phyloP scores from a whole-genome alignment of 2,113 vertebrate genomes.

The Epinephelus fuscoguttatus region DNA sequence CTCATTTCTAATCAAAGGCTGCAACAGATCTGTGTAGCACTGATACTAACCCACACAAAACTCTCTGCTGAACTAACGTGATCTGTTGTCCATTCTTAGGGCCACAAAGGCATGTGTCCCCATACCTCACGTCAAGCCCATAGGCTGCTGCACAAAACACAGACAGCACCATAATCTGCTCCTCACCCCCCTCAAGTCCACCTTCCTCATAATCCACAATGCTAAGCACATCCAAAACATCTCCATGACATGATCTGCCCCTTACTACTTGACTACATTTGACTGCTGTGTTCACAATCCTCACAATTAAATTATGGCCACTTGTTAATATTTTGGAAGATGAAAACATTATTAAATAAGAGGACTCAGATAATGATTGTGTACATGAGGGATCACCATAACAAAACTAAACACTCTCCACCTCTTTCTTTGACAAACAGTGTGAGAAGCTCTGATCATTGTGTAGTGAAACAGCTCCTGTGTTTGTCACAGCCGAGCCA shows the following conservation, averaged over 20 bases:
- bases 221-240: slow-evolving; percentile 36
- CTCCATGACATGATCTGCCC: slow-evolving; percentile 31
- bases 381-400: not conserved
- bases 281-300: not conserved
- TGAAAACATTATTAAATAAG: slow-evolving; percentile 1
- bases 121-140: slow-evolving; percentile 67
- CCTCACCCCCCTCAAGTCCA: slow-evolving; percentile 23
- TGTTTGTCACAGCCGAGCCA: not conserved
- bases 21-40: not conserved
- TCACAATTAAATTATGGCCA: not conserved
- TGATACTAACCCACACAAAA: not conserved
- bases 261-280: not conserved
- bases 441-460: slow-evolving; percentile 1
- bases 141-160: slow-evolving; percentile 69
- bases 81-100: slow-evolving; percentile 38
- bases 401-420: not conserved
- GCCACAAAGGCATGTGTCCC: slow-evolving; percentile 46
- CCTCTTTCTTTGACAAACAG: not conserved
- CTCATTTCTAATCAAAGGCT: not conserved
- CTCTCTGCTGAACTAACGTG: slow-evolving; percentile 6
- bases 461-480: not conserved
- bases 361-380: not conserved
- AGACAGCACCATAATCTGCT: slow-evolving; percentile 57
- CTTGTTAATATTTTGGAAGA: not conserved
- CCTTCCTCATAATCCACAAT: slow-evolving; percentile 28